Evolutionary conservation across 2,888 invertebrate genomes (phyloP).

Genomic region (Tachystola acroxantha): DNA sequence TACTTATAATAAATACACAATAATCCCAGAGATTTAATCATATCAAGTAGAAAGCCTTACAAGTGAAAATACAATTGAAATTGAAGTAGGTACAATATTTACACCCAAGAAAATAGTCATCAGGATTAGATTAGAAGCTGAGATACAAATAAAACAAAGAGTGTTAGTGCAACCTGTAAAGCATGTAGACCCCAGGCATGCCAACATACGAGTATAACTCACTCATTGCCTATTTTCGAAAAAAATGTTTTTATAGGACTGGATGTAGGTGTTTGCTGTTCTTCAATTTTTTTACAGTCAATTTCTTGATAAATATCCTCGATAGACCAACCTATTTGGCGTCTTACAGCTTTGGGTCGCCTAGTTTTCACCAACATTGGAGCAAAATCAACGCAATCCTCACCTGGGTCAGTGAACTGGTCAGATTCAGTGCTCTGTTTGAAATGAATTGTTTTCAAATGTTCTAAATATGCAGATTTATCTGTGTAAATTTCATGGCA

Average conservation of each 20-base stretch:
- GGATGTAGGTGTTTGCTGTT: conserved; percentile 55
- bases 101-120: not conserved
- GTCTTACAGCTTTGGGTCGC: conserved; percentile 55
- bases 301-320: conserved; percentile 74
- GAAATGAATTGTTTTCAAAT: conserved; percentile 53
- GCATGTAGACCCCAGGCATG: conserved; percentile 45
- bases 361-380: conserved; percentile 59
- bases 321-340: conserved; percentile 72
- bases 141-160: conserved; percentile 16
- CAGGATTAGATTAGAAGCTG: not conserved
- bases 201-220: conserved; percentile 58
- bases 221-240: conserved; percentile 69
- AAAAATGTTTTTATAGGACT: conserved; percentile 68
- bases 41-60: no score
- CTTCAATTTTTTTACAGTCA: conserved; percentile 61
- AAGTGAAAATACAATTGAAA: no score
- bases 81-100: no score
- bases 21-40: not conserved
- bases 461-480: conserved; percentile 55
- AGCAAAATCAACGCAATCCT: conserved; percentile 62
- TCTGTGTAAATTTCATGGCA: conserved; percentile 67
- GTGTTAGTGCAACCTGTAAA: conserved; percentile 23
- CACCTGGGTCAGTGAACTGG: conserved; percentile 32
- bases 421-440: conserved; percentile 24
- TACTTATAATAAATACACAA: not conserved